Evolutionary conservation across 2,113 vertebrate species (phyloP), one percentile per base, ranked within the genome.

Genomic region (Ctenomys sociabilis): DNA sequence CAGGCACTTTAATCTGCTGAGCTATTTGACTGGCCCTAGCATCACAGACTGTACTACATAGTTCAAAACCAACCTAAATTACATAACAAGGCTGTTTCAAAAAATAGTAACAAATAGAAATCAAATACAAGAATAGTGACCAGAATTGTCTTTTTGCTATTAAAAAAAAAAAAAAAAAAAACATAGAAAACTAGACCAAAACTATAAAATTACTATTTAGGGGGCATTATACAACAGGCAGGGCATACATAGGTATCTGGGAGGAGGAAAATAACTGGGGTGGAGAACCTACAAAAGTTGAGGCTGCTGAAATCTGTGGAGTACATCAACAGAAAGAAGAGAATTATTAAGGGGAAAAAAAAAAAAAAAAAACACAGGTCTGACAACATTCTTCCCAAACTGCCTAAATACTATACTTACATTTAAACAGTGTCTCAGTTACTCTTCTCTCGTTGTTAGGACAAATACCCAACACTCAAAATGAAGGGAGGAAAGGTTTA

Each of bases 361-460:
- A 94, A 43, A 68, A 24, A 77, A 16, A 7, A 82, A 84, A 88
- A n/a, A 94, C 52, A 68, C 30, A 77, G 54, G 43, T 40, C 61
- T 64, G 75, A 83, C 1, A 92, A 7, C 43, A 22, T 89, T 94
- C 59, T 83, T 86, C 35, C 40, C 52, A 94, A 77, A 88, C 61
- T 81, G 64, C 40, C 37, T 90, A 92, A 88, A 91, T 43, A 94
- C 12, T 35, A 66, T 89, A 45, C 28, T 93, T 30, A 91, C 19
- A 45, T 64, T 88, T 35, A 89, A 91, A 78, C 4, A 57, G 54
- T 19, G 54, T 57, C 54, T 57, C 4, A 16, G 54, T 57, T 57
- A 57, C 54, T 57, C 54, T 57, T 57, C 54, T 57, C 54, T 57
- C 16, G 16, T 57, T 19, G 17, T 17, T 57, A 17, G 54, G 54